Base-by-base conservation (phyloP, 2,888 invertebrate genomes). In the Chymomyza procnemis region DNA sequence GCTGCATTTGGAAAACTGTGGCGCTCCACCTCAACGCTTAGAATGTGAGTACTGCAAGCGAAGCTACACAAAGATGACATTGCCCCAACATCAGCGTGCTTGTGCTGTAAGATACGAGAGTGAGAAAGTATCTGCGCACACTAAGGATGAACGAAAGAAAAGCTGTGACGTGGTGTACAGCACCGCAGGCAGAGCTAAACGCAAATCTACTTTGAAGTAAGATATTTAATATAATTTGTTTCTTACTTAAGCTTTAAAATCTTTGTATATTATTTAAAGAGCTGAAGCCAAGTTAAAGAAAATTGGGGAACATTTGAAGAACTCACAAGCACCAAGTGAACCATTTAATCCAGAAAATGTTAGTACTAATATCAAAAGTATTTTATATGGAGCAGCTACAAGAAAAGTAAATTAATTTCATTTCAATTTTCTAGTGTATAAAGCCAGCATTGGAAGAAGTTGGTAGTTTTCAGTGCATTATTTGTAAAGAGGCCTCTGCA, bases 161-260 rank as follows among this genome's bases (percentile, higher is more conserved):
- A 30, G 0, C 1, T 50, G 14, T 5, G 69, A 70, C 52, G 64
- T 65, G 9, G 71, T 85, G 3, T 79, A 77, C 3, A 87, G 81
- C n/a, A 88, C 88, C 63, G 75, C 87, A 0, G 91, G 91, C 12
- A 80, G 90, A 0, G 55, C 79, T 0, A 90, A 91, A 61, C 85
- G 90, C 1, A 76, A 73, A 46, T 90, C 91, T 0, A 88, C 88
- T 3, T 76, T 90, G 1, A 90, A 86, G 89, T 89, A 68, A 75
- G 78, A 66, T 16, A 14, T 5, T 1, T 0, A 57, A 5, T 1
- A 3, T 9, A 8, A 61, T 9, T 50, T 3, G n/a, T 2, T 18
- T 34, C 4, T 18, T 9, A 1, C 41, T 4, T 18, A 50, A 14
- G 14, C 47, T 47, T 48, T 41, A 41, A 41, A 9, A 41, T 0